Evolutionary conservation across 1,140 invertebrate genomes (phyloP), one percentile per base, ranked within the genome.

Genomic region (Lordiphosa mommai): DNA sequence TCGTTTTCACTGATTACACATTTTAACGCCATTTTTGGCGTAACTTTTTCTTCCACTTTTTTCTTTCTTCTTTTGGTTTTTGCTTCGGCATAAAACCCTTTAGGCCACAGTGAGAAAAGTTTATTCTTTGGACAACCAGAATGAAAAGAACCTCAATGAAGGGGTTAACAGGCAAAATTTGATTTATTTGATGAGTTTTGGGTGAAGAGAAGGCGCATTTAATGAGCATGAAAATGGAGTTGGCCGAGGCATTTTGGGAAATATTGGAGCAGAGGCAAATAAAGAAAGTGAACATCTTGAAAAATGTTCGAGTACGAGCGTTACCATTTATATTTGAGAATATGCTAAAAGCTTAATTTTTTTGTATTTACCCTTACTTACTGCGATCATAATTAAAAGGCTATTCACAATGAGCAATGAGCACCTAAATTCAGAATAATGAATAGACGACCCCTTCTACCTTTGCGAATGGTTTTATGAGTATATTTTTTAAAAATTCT

Each of bases 111-210:
- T 13, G 34, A 52, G 72, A 40, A 71, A 73, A 74, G 33, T 70
- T 80, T 68, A 55, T 16, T 23, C 23, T 56, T 41, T 41, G n/a
- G 38, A 41, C 17, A 41, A 17, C 17, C 9, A 52, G 51, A 61
- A 60, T 27, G 51, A 50, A 61, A 57, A 44, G 71, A 82, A 84
- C 72, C 77, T 68, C 67, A 84, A 72, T 82, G 77, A 84, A 72
- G 67, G 76, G 71, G 77, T 76, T 84, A 84, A 82, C 77, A 72
- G 82, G 76, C 38, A 71, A 82, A 84, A 82, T 82, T 82, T 84
- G 77, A 82, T 82, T 82, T 82, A 82, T 82, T 82, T 82, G 76
- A 84, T 84, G 71, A 84, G 77, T 82, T 72, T 82, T 59, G 38
- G 61, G 55, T 73, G 66, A 44, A 48, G 61, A 30, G 37, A 68